Conservation (phyloP, 2,888 invertebrate species). For the Pseudanteris insignis region DNA sequence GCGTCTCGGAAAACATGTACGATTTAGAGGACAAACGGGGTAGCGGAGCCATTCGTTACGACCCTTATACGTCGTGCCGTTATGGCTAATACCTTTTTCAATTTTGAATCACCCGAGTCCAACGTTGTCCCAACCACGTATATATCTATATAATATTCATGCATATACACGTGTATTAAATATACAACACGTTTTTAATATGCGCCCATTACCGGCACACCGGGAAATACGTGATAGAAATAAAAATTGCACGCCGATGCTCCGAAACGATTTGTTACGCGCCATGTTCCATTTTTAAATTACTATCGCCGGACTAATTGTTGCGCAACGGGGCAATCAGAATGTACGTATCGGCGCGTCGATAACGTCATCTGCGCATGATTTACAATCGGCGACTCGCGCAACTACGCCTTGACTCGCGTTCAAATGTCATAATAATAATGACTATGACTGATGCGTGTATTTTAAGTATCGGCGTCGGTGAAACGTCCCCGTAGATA, state of each 20-base stretch:
- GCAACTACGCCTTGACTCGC: constrained; percentile 7
- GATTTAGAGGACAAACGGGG: constrained; percentile 16
- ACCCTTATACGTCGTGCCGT: constrained; percentile 37
- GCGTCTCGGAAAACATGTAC: constrained; percentile 26
- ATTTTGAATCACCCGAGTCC: constrained; percentile 29
- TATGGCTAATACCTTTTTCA: constrained; percentile 44
- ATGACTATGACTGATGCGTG: constrained; percentile 35
- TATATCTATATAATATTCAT: too few species aligned
- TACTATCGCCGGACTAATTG: background rate
- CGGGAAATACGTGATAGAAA: constrained; percentile 39
- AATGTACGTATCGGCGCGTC: too few species aligned
- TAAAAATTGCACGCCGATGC: constrained; percentile 24
- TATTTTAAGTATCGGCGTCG: constrained; percentile 26
- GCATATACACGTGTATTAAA: constrained; percentile 28
- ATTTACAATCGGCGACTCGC: too few species aligned
- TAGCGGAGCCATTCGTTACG: constrained; percentile 37
- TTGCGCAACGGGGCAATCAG: too few species aligned
- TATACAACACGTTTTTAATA: constrained; percentile 43
- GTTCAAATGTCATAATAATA: constrained; percentile 27
- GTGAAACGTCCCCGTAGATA: too few species aligned
- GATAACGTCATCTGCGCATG: too few species aligned
- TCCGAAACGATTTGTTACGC: constrained; percentile 21
- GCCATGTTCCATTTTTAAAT: background rate
- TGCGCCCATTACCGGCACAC: constrained; percentile 38
- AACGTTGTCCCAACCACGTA: constrained; percentile 22